Evolutionary conservation across 2,888 invertebrate genomes (phyloP).

Genomic region (Drosophila koepferae): DNA sequence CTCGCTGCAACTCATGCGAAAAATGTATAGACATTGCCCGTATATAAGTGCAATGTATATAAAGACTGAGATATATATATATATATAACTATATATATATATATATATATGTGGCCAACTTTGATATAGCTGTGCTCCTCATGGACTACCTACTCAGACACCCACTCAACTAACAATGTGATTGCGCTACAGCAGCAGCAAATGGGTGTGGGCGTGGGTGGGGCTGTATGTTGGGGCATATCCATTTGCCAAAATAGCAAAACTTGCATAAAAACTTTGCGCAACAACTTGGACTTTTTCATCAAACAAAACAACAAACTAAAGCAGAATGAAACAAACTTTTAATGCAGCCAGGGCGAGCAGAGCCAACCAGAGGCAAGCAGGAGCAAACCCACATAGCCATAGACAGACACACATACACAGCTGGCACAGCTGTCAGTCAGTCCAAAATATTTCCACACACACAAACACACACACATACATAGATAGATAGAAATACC

Average conservation of each 20-base stretch:
- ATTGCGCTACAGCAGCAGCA: conserved; percentile 8
- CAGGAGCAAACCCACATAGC: conserved; percentile 39
- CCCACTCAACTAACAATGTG: conserved; percentile 39
- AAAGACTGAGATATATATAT: conserved; percentile 15
- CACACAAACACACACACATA: conserved; percentile 45
- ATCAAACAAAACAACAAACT: conserved; percentile 78
- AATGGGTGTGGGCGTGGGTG: not conserved
- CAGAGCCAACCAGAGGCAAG: conserved; percentile 59
- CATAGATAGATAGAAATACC: conserved; percentile 22
- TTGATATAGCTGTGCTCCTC: conserved; percentile 48
- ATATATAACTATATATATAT: conserved; percentile 22
- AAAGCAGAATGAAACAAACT: conserved; percentile 72
- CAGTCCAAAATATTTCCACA: conserved; percentile 72
- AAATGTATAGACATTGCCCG: conserved; percentile 45
- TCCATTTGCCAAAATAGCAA: conserved; percentile 80
- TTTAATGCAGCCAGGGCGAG: conserved; percentile 71
- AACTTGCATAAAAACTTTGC: conserved; percentile 80
- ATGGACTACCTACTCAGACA: conserved; percentile 25
- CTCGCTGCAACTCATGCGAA: conserved; percentile 33
- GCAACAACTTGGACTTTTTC: conserved; percentile 81
- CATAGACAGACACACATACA: conserved; percentile 15
- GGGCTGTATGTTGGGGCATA: conserved; percentile 49
- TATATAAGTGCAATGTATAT: conserved; percentile 1
- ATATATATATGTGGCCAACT: conserved; percentile 51
- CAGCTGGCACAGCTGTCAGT: conserved; percentile 76